A percentile compares a stretch with the other conserved stretches of the same genome.
These are phyloP conservation scores for Xylophagus ater DNA, from an alignment of 2,888 invertebrate genomes.

Conservation along the genomic window DNA sequence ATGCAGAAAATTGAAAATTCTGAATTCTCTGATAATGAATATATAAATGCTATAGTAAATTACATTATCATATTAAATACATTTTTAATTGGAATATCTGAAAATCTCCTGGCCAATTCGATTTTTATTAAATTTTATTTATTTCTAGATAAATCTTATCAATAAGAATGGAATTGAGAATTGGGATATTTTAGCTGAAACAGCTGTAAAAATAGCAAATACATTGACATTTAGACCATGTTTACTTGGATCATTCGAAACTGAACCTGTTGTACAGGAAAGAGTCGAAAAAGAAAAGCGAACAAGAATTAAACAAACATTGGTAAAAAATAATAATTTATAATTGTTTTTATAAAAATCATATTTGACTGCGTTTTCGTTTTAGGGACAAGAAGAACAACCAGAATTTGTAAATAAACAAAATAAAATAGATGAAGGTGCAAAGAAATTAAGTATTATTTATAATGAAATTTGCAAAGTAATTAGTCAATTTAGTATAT, in stretches of 20 bases:
- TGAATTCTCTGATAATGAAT: slow-evolving; percentile 30
- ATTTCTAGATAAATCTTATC: slow-evolving; percentile 20
- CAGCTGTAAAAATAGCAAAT: slow-evolving; percentile 19
- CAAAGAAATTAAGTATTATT: slow-evolving; percentile 44
- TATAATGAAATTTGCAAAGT: slow-evolving; percentile 38
- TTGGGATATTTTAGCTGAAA: slow-evolving; percentile 26
- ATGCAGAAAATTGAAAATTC: slow-evolving; percentile 24
- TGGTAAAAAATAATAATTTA: slow-evolving; percentile 17
- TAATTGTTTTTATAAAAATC: not conserved
- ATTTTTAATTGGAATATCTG: no score
- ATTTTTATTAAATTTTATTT: not conserved
- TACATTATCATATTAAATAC: slow-evolving; percentile 1
- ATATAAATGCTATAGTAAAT: slow-evolving; percentile 29
- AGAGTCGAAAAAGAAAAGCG: slow-evolving; percentile 28
- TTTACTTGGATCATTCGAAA: slow-evolving; percentile 31
- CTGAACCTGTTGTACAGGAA: slow-evolving; percentile 27
- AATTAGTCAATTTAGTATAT: no score
- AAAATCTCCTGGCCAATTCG: no score
- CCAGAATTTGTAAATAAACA: slow-evolving; percentile 40
- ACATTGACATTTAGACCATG: slow-evolving; percentile 24
- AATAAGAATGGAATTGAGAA: slow-evolving; percentile 21
- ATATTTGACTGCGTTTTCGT: no score
- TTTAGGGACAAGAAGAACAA: slow-evolving; percentile 36
- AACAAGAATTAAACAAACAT: slow-evolving; percentile 28
- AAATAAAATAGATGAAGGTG: slow-evolving; percentile 42